Base-by-base conservation (phyloP, 2,797 vertebrate genomes). In the Catostomus latipinnis region DNA sequence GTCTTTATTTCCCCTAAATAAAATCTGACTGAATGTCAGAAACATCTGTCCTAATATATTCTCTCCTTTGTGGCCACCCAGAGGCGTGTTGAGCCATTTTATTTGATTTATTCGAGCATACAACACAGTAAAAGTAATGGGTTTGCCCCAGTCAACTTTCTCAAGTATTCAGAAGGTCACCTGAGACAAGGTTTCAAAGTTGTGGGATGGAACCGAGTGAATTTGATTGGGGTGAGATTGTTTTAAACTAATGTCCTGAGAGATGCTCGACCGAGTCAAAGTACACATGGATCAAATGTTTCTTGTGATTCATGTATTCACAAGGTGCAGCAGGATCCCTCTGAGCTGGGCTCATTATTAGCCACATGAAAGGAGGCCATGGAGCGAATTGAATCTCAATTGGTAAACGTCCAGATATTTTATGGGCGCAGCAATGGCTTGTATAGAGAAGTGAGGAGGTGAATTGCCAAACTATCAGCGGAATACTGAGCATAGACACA, bases 41-140 rank as follows among this genome's bases (percentile, higher is more conserved):
- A 90, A 74, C 91, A 93, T 89, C 88, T 93, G 89, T 90, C 84
- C 83, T 76, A 77, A 50, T 83, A 80, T 70, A 80, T 74, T 84
- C 80, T 57, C 82, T 74, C 71, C 70, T 63, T 50, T 66, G 43
- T 68, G 73, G 72, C 74, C 72, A 72, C 82, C 74, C 78, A 62
- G 45, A 85, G 66, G 71, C 75, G 67, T 62, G 68, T 67, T 81
- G 60, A 16, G 78, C 79, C 57, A 9, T 82, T 56, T 62, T 48
- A 75, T 60, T 70, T 84, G 84, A 86, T 87, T 87, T 62, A 81
- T 83, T 90, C 70, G 63, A 86, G 80, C 74, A 16, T 62, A 61
- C 46, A 80, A 82, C 66, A 75, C 82, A 84, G 74, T 84, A 82
- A 90, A 82, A 77, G 60, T 81, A 82, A 86, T 85, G 76, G 90